phyloP scores from a whole-genome alignment of 2,888 invertebrate species.

The Apeira syringaria region DNA sequence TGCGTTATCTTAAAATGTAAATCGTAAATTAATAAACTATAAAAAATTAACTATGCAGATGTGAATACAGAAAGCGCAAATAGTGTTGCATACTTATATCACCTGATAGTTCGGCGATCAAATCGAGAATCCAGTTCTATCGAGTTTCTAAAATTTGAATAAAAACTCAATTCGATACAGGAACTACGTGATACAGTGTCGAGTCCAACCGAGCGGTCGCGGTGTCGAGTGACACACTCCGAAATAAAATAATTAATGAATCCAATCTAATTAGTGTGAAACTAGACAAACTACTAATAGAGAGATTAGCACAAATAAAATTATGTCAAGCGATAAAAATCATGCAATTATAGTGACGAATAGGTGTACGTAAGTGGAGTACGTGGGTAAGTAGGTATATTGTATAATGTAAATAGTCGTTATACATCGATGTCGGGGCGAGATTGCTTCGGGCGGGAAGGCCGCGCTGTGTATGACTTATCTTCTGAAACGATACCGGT shows the following conservation, averaged over 20 bases:
- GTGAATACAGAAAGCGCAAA: not conserved
- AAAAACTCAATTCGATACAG: not conserved
- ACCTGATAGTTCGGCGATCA: not conserved
- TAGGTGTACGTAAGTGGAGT: too few relatives aligned
- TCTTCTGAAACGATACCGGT: too few relatives aligned
- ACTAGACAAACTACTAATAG: constrained; percentile 1
- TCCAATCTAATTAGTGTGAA: not conserved
- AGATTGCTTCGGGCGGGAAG: too few relatives aligned
- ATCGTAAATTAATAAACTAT: not conserved
- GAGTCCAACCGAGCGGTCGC: constrained; percentile 1
- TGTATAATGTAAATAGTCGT: too few relatives aligned
- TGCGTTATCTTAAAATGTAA: not conserved
- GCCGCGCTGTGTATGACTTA: too few relatives aligned
- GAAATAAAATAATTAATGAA: constrained; percentile 3
- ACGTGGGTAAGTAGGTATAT: too few relatives aligned
- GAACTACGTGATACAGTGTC: not conserved
- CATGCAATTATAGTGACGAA: constrained; percentile 1
- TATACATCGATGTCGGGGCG: too few relatives aligned
- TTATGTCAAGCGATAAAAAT: constrained; percentile 9
- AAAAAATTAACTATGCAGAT: not conserved
- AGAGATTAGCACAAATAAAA: constrained; percentile 16
- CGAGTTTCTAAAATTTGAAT: constrained; percentile 17
- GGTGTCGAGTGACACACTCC: not conserved
- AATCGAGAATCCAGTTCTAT: not conserved
- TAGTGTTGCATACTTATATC: not conserved